Evolutionary conservation across 2,888 invertebrate species (phyloP).

Genomic region (Acrobasis suavella): DNA sequence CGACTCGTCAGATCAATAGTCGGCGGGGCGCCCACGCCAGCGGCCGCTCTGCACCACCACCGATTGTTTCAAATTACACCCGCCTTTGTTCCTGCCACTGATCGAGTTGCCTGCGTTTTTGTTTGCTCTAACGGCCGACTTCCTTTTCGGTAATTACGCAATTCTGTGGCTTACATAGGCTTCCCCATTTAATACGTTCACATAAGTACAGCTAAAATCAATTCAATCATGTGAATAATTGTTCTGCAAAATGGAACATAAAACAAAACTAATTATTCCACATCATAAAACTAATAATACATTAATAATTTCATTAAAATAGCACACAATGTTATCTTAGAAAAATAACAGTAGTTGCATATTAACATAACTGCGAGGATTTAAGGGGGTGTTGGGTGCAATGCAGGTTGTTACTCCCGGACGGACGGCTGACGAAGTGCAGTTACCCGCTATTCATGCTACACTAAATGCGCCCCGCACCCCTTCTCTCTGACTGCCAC

Average conservation of each 20-base stretch:
- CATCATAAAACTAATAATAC: no score
- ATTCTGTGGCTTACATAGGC: conserved; percentile 62
- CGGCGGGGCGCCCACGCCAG: conserved; percentile 72
- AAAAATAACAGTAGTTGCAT: conserved; percentile 10
- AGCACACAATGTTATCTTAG: background rate
- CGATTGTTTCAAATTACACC: conserved; percentile 82
- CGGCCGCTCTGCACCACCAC: conserved; percentile 70
- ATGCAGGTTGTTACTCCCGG: conserved; percentile 75
- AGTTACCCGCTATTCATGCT: conserved; percentile 77
- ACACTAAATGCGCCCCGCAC: conserved; percentile 70
- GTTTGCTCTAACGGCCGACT: conserved; percentile 76
- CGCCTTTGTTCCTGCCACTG: conserved; percentile 79
- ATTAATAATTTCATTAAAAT: background rate
- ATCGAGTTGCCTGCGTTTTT: conserved; percentile 78
- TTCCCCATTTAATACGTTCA: background rate
- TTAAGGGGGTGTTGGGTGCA: conserved; percentile 51
- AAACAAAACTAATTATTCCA: no score
- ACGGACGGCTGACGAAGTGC: conserved; percentile 78
- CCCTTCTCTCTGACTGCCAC: conserved; percentile 62
- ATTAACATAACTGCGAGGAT: conserved; percentile 44
- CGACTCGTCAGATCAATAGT: conserved; percentile 79
- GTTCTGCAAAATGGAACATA: no score
- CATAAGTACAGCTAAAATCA: background rate
- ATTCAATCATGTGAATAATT: background rate
- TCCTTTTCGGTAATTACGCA: conserved; percentile 80